phyloP scores from a whole-genome alignment of 64 coral and sea anemone genomes.

The Stichodactyla mertensii region DNA sequence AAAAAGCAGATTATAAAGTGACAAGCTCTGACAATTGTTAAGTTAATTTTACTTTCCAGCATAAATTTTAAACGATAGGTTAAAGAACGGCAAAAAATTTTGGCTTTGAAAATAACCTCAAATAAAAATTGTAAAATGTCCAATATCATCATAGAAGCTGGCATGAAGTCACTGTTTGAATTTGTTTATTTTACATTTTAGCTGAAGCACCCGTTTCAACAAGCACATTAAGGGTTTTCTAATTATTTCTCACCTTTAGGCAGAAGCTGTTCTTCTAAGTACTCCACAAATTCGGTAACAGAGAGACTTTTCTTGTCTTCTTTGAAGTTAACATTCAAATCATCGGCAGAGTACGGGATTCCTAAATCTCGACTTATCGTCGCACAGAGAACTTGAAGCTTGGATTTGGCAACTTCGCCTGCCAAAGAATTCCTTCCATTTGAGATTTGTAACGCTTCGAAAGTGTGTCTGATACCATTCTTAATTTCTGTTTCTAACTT shows the following conservation, averaged over 20 bases:
- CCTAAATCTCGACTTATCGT: conserved; percentile 28
- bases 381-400: conserved; percentile 38
- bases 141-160: background rate
- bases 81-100: background rate
- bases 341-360: conserved; percentile 2
- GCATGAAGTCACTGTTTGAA: background rate
- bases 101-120: background rate
- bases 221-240: background rate
- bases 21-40: no score
- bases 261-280: conserved; percentile 31
- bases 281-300: conserved; percentile 31
- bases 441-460: conserved; percentile 19
- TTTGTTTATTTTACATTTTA: background rate
- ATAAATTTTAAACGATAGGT: background rate
- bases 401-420: conserved; percentile 49
- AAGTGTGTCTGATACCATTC: conserved; percentile 42
- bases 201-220: conserved; percentile 9
- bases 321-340: background rate
- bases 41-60: background rate
- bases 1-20: no score
- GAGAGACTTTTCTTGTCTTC: conserved; percentile 9
- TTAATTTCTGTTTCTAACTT: conserved; percentile 33
- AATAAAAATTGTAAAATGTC: background rate
- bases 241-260: conserved; percentile 27
- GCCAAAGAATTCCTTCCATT: background rate